phyloP scores from a whole-genome alignment of 2,888 invertebrate species.

The Cephonodes hylas region DNA sequence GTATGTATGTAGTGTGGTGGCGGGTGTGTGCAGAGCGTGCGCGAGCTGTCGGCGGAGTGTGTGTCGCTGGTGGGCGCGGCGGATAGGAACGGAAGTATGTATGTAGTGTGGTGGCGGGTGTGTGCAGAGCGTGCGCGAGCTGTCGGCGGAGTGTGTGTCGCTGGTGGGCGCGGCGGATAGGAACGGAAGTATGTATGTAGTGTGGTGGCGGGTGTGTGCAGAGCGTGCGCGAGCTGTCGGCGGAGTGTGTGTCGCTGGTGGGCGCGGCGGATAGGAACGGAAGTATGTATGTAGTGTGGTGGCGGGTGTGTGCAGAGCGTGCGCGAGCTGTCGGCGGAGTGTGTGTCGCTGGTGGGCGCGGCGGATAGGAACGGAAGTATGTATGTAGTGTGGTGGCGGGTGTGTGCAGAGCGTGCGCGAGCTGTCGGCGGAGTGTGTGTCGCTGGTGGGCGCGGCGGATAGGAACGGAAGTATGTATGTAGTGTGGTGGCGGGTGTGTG shows the following conservation, averaged over 20 bases:
- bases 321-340: not conserved
- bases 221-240: not conserved
- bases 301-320: not conserved
- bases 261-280: no score
- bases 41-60: not conserved
- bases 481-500: constrained; percentile 11
- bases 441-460: not conserved
- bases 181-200: no score
- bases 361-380: no score
- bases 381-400: constrained; percentile 11
- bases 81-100: no score
- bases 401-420: not conserved
- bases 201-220: constrained; percentile 10
- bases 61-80: not conserved
- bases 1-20: constrained; percentile 12
- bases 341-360: not conserved
- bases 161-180: not conserved
- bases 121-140: not conserved
- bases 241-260: not conserved
- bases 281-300: constrained; percentile 12
- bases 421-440: constrained; percentile 1
- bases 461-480: no score
- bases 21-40: not conserved
- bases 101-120: constrained; percentile 12
- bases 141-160: not conserved